Evolutionary conservation across 1,140 invertebrate genomes (phyloP).

Genomic region (Brachionus sp.): DNA sequence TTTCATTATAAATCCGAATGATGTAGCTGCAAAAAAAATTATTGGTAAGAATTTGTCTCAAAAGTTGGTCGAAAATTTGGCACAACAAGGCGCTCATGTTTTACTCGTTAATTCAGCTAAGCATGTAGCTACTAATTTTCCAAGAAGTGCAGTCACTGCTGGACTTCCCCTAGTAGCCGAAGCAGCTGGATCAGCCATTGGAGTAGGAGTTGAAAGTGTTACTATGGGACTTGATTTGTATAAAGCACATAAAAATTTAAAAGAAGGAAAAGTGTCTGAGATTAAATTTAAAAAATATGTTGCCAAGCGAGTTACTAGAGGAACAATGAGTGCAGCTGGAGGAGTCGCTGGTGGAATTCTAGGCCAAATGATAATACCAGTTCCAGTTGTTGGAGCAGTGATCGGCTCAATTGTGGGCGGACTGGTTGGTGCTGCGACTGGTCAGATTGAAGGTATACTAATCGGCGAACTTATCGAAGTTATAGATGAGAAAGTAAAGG

Average conservation of each 20-base stretch:
- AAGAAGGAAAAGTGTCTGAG: conserved; percentile 1
- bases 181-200: conserved; percentile 6
- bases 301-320: conserved; percentile 7
- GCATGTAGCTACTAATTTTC: conserved; percentile 19
- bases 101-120: conserved; percentile 9
- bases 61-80: conserved; percentile 1
- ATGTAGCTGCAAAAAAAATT: background rate
- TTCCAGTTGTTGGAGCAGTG: conserved; percentile 20
- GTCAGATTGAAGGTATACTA: conserved; percentile 18
- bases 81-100: conserved; percentile 2
- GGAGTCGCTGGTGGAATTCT: conserved; percentile 19
- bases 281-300: conserved; percentile 36
- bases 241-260: conserved; percentile 15
- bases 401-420: background rate
- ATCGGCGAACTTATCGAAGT: conserved; percentile 10
- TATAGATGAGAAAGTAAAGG: conserved; percentile 14
- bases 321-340: background rate
- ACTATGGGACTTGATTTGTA: conserved; percentile 22
- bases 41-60: conserved; percentile 14
- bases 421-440: background rate
- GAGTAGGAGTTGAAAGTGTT: background rate
- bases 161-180: background rate
- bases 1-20: conserved; percentile 17
- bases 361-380: conserved; percentile 13
- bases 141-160: background rate